Conservation (phyloP, 1,140 invertebrate genomes). For the Drosophila bipectinata region DNA sequence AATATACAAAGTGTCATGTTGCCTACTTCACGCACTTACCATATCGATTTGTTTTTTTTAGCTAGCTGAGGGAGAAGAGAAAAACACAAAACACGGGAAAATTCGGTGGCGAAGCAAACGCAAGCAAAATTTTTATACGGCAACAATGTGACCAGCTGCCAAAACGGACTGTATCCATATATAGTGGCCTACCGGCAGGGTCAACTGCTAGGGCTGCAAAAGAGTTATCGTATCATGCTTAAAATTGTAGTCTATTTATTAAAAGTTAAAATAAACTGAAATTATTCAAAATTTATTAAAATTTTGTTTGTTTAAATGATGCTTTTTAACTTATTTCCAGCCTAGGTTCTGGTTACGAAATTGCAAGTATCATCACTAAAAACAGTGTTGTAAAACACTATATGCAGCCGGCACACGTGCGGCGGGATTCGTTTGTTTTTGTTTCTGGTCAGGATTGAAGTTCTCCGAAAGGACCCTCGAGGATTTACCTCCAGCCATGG, state of each 20-base stretch:
- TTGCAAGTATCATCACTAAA: neutral
- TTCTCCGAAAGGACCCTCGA: neutral
- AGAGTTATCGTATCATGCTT: neutral
- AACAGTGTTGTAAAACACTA: neutral
- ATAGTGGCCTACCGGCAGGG: neutral
- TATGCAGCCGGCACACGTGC: neutral
- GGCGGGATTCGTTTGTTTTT: conserved; percentile 27
- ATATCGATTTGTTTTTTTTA: conserved; percentile 64
- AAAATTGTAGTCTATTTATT: neutral
- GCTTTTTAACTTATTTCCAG: neutral
- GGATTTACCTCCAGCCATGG: conserved; percentile 33
- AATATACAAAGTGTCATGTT: neutral
- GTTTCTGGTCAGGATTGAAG: neutral
- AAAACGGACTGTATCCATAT: neutral
- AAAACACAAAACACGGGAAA: conserved; percentile 71
- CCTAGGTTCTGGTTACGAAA: neutral
- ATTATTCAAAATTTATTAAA: neutral
- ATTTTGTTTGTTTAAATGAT: neutral
- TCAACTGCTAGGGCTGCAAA: neutral
- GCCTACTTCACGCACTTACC: conserved; percentile 45
- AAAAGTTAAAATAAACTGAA: neutral
- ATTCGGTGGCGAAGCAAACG: conserved; percentile 49
- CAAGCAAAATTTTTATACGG: conserved; percentile 38
- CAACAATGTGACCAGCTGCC: conserved; percentile 9
- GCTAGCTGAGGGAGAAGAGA: conserved; percentile 45